These are phyloP conservation scores for Eurosta solidaginis DNA, from an alignment of 1,140 invertebrate species.

Conservation along the genomic window DNA sequence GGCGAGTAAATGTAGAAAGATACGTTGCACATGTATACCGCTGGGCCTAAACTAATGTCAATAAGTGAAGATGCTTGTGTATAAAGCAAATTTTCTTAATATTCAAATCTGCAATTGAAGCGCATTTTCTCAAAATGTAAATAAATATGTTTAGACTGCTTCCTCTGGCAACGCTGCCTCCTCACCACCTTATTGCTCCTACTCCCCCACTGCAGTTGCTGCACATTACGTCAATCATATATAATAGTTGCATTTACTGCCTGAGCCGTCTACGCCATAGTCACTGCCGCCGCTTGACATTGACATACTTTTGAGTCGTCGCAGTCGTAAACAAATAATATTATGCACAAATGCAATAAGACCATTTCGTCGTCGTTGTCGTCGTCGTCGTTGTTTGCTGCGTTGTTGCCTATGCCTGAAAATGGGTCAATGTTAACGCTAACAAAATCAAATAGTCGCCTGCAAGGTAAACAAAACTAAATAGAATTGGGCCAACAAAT, in stretches of 20 bases:
- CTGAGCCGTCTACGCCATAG: too few relatives aligned
- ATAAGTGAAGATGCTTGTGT: too few relatives aligned
- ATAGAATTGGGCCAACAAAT: constrained; percentile 12
- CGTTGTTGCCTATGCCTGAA: background rate
- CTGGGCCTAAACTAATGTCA: too few relatives aligned
- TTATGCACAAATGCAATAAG: background rate
- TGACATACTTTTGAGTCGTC: constrained; percentile 10
- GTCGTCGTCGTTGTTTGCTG: background rate
- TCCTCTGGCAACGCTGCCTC: background rate
- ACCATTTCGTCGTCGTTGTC: background rate
- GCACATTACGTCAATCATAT: background rate
- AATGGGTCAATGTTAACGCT: constrained; percentile 24
- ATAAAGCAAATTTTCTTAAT: too few relatives aligned
- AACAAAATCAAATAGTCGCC: constrained; percentile 11
- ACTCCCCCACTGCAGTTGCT: background rate
- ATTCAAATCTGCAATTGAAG: too few relatives aligned
- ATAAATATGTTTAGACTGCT: too few relatives aligned
- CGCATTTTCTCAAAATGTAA: too few relatives aligned
- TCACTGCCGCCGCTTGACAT: constrained; percentile 14
- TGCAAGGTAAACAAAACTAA: background rate
- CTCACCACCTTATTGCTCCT: too few relatives aligned
- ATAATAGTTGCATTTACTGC: constrained; percentile 8
- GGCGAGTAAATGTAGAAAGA: too few relatives aligned
- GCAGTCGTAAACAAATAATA: background rate
- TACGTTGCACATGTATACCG: too few relatives aligned